phyloP scores from a whole-genome alignment of 2,113 vertebrate genomes.

The Stigmatopora argus region DNA sequence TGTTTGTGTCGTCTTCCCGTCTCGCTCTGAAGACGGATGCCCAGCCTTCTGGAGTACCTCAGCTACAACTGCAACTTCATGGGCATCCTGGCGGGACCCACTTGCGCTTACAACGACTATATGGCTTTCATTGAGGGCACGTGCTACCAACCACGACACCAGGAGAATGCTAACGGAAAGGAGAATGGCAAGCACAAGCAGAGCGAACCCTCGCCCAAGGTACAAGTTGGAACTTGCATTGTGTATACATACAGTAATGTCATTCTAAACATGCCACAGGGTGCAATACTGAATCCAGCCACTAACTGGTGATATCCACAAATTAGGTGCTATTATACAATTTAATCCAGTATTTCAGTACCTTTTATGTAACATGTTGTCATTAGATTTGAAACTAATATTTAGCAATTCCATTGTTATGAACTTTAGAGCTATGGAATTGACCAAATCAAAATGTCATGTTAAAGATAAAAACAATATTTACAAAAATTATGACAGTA shows the following conservation, averaged over 20 bases:
- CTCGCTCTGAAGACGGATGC: constrained; percentile 81
- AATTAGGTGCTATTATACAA: no score
- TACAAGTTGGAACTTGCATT: constrained; percentile 41
- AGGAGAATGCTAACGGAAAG: constrained; percentile 77
- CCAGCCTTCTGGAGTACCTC: constrained; percentile 91
- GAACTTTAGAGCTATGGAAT: no score
- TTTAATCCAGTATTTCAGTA: no score
- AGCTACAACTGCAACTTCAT: constrained; percentile 99
- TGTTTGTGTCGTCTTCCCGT: background rate
- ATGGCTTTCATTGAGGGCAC: constrained; percentile 92
- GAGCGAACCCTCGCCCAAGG: constrained; percentile 87
- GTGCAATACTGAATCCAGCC: background rate
- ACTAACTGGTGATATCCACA: no score
- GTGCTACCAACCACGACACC: constrained; percentile 71
- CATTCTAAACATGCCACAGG: background rate
- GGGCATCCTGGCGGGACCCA: constrained; percentile 94
- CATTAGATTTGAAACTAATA: no score
- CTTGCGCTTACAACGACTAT: constrained; percentile 98
- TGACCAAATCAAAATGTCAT: no score
- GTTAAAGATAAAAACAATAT: no score
- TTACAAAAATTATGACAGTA: no score
- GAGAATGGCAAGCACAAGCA: constrained; percentile 78
- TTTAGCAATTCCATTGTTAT: no score
- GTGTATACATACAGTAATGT: background rate
- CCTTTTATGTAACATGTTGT: no score